These are phyloP conservation scores for Xiphorhynchus erythropygius DNA, from an alignment of 2,797 vertebrate genomes.

Conservation along the genomic window DNA sequence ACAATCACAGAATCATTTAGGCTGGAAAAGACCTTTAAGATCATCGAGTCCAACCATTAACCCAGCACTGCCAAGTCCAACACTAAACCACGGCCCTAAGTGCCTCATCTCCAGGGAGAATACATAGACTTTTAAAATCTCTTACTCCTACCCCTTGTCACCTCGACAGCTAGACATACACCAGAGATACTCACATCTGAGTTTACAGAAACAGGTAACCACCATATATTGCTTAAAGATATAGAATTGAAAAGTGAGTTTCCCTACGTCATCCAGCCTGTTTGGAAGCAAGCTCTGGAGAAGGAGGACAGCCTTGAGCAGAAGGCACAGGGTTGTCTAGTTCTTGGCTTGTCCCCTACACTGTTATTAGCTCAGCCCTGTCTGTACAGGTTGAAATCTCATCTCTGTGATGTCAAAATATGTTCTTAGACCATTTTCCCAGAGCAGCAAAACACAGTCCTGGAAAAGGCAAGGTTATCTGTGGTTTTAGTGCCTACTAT, in stretches of 20 bases:
- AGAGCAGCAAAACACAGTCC: background rate
- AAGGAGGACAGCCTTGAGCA: constrained; percentile 12
- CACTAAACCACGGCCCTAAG: background rate
- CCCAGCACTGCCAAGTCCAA: background rate
- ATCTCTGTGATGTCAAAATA: background rate
- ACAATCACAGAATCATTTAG: background rate
- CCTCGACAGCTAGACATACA: background rate
- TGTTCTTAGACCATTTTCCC: background rate
- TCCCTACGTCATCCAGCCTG: background rate
- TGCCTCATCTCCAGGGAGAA: background rate
- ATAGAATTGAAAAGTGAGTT: background rate
- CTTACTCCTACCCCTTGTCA: background rate
- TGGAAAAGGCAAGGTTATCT: background rate
- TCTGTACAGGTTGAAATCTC: background rate
- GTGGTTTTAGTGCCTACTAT: background rate
- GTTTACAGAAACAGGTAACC: background rate
- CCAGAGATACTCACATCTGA: background rate
- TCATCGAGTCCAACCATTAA: background rate
- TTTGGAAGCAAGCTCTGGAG: background rate
- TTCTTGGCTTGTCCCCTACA: background rate
- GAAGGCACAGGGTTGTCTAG: background rate
- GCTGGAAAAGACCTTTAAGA: background rate
- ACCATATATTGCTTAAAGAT: background rate
- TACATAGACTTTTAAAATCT: background rate
- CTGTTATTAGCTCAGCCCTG: background rate